Evolutionary conservation across 1,140 invertebrate species (phyloP).

Genomic region (Heliconius himera): DNA sequence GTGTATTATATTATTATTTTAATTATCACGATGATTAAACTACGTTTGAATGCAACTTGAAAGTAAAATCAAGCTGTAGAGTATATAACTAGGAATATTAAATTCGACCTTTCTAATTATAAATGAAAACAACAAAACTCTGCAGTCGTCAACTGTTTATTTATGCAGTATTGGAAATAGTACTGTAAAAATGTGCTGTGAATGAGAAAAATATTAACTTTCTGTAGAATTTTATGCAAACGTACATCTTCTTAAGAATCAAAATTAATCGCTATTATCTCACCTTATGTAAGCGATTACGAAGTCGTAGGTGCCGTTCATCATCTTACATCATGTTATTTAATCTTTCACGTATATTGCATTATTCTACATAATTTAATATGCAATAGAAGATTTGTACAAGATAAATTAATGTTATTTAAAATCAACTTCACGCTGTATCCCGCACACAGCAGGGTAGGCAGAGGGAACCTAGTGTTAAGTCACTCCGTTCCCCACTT

Average conservation of each 20-base stretch:
- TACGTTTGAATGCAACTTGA: neutral
- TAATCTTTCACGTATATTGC: slow-evolving; percentile 7
- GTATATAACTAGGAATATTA: neutral
- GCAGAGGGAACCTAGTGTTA: too few species aligned
- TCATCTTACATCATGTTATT: slow-evolving; percentile 13
- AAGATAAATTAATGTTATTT: neutral
- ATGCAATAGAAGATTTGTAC: neutral
- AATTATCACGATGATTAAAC: neutral
- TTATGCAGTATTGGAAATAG: neutral
- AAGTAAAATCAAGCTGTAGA: neutral
- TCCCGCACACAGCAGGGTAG: too few species aligned
- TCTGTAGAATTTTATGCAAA: neutral
- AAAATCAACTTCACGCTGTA: too few species aligned
- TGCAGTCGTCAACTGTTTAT: neutral
- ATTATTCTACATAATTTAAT: neutral
- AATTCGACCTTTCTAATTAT: neutral
- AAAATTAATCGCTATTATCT: neutral
- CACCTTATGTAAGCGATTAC: slow-evolving; percentile 1
- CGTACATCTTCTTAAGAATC: neutral
- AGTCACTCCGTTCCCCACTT: too few species aligned
- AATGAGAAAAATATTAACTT: neutral
- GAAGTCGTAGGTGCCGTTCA: neutral
- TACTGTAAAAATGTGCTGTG: neutral
- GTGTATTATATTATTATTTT: neutral
- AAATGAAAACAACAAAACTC: neutral